phyloP scores from a whole-genome alignment of 2,113 vertebrate genomes.

The Salminus brasiliensis region DNA sequence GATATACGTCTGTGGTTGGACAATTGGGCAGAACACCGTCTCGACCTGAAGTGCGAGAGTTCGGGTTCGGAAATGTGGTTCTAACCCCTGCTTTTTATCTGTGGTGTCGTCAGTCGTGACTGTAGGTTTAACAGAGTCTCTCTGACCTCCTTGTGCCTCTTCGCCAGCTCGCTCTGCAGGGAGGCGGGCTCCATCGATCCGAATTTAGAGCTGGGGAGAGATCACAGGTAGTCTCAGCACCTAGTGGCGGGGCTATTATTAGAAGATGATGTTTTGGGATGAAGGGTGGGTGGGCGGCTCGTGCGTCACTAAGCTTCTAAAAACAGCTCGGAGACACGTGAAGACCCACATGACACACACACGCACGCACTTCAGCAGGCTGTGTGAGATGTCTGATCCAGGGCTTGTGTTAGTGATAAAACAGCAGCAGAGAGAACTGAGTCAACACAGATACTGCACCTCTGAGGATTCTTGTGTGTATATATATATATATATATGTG shows the following conservation, averaged over 20 bases:
- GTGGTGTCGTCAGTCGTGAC: too few relatives aligned
- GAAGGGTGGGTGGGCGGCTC: slow-evolving; percentile 29
- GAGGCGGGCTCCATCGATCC: slow-evolving; percentile 23
- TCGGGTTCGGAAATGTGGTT: too few relatives aligned
- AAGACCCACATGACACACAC: slow-evolving; percentile 37
- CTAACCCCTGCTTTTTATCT: too few relatives aligned
- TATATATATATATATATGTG: too few relatives aligned
- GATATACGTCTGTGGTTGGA: too few relatives aligned
- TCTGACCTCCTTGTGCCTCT: slow-evolving; percentile 19
- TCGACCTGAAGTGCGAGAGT: too few relatives aligned
- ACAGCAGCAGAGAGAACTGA: slow-evolving; percentile 12
- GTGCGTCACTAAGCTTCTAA: slow-evolving; percentile 66
- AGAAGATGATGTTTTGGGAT: slow-evolving; percentile 35
- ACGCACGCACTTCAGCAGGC: background rate
- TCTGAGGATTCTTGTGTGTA: too few relatives aligned
- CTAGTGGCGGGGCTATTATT: slow-evolving; percentile 56
- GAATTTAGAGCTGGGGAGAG: slow-evolving; percentile 23
- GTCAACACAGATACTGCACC: background rate
- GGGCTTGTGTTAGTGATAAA: slow-evolving; percentile 14
- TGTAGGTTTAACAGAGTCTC: slow-evolving; percentile 13
- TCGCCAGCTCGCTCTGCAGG: background rate
- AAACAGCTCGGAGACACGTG: slow-evolving; percentile 57
- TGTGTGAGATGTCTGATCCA: slow-evolving; percentile 1
- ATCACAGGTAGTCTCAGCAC: slow-evolving; percentile 52
- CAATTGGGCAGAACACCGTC: too few relatives aligned